Percentiles rank a stretch among this genome's conserved stretches.
phyloP scores from a whole-genome alignment of 2,888 invertebrate genomes.

The Octodonta nipae region DNA sequence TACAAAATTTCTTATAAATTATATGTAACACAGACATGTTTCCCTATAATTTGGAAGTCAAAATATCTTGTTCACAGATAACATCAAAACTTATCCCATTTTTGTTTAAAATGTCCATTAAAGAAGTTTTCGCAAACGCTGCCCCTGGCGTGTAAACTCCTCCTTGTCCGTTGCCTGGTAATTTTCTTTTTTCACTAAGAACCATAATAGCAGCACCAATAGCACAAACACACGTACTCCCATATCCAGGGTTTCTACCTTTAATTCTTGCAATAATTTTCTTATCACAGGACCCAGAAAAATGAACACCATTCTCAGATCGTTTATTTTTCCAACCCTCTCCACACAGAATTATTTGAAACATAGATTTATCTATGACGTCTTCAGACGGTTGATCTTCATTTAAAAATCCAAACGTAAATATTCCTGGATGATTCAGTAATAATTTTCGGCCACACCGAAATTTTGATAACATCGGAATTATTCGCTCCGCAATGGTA shows the following conservation, averaged over 20 bases:
- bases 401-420: conserved; percentile 9
- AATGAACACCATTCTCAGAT: conserved; percentile 42
- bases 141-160: conserved; percentile 78
- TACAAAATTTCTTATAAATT: too few species aligned
- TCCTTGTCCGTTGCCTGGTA: conserved; percentile 51
- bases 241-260: conserved; percentile 67
- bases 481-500: conserved; percentile 44
- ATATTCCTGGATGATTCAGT: conserved; percentile 34
- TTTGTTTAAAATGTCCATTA: conserved; percentile 60
- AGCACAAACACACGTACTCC: conserved; percentile 61
- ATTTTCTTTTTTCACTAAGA: conserved; percentile 57
- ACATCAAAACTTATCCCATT: conserved; percentile 63
- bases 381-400: conserved; percentile 34
- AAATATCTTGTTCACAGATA: too few species aligned
- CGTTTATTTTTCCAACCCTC: conserved; percentile 63
- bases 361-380: conserved; percentile 46
- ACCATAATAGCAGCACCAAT: conserved; percentile 62
- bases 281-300: conserved; percentile 43
- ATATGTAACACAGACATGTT: too few species aligned
- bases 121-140: conserved; percentile 68
- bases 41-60: too few species aligned
- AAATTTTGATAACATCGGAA: conserved; percentile 38
- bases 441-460: conserved; percentile 50
- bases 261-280: conserved; percentile 51
- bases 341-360: conserved; percentile 58